Evolutionary conservation across 2,888 invertebrate genomes (phyloP).

Genomic region (Chorisops tibialis): DNA sequence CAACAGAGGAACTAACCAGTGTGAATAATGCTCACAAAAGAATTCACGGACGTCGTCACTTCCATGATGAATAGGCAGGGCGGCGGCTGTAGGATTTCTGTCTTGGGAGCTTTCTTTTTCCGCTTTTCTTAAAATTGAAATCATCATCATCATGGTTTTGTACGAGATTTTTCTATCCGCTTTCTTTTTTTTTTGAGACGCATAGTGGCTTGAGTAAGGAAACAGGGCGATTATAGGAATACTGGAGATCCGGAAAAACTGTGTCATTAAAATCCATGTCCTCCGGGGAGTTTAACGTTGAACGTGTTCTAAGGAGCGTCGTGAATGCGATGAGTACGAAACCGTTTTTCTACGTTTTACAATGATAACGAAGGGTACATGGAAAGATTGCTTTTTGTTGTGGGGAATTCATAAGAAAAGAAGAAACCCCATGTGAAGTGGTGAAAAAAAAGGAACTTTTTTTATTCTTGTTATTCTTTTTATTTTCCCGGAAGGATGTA

Average conservation of each 20-base stretch:
- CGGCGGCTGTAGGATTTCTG: neutral
- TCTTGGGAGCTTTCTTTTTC: neutral
- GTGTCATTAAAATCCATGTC: slow-evolving; percentile 24
- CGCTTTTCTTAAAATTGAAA: slow-evolving; percentile 12
- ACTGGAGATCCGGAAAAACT: slow-evolving; percentile 11
- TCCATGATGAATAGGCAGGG: slow-evolving; percentile 20
- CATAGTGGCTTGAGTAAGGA: neutral
- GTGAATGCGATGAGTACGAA: too few species aligned
- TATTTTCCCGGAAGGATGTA: too few species aligned
- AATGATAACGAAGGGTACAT: too few species aligned
- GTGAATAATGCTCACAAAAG: slow-evolving; percentile 5
- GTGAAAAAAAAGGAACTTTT: too few species aligned
- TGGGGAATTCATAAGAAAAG: too few species aligned
- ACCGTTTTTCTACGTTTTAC: too few species aligned
- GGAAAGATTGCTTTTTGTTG: too few species aligned
- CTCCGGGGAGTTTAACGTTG: slow-evolving; percentile 19
- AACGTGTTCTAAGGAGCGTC: neutral
- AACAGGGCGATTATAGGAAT: neutral
- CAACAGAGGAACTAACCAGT: neutral
- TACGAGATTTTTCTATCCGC: too few species aligned
- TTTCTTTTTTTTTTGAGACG: neutral
- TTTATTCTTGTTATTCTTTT: too few species aligned
- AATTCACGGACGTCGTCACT: slow-evolving; percentile 15
- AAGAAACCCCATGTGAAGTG: too few species aligned
- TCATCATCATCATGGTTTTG: neutral